Percentiles rank a stretch among this genome's conserved stretches.
Conservation (phyloP, 2,888 invertebrate species). For the Dasysyrphus tricinctus region DNA sequence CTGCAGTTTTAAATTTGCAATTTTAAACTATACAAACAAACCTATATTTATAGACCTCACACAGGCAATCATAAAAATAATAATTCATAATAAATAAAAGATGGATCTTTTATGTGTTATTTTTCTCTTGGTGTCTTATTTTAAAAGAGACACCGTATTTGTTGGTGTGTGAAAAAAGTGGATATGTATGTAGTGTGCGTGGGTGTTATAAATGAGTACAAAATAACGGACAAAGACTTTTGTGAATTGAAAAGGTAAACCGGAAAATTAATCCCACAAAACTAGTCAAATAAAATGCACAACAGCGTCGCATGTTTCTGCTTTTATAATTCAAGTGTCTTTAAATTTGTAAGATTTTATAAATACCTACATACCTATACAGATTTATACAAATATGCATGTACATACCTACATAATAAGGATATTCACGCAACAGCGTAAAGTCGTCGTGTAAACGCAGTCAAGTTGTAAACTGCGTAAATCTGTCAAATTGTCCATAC, state of each 20-base stretch:
- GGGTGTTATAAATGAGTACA: not conserved
- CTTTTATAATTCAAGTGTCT: too few species aligned
- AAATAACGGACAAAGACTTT: not conserved
- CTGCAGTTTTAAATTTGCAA: slow-evolving; percentile 65
- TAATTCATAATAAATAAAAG: slow-evolving; percentile 20
- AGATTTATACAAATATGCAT: too few species aligned
- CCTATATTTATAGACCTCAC: slow-evolving; percentile 44
- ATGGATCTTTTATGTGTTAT: slow-evolving; percentile 4
- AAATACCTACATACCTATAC: too few species aligned
- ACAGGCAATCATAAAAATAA: slow-evolving; percentile 1
- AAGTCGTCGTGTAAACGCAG: too few species aligned
- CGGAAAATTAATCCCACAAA: not conserved
- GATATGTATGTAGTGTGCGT: not conserved
- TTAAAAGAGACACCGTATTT: not conserved
- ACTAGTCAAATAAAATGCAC: not conserved
- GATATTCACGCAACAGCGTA: too few species aligned
- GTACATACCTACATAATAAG: too few species aligned
- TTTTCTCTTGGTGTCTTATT: not conserved
- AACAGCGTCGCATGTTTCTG: not conserved
- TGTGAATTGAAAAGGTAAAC: not conserved
- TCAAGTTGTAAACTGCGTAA: too few species aligned
- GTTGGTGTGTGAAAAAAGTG: not conserved
- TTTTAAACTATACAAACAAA: slow-evolving; percentile 38
- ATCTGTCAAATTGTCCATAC: too few species aligned
- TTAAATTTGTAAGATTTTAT: too few species aligned